Evolutionary conservation across 2,888 invertebrate genomes (phyloP).

Genomic region (Dorcus parallelipipedus): DNA sequence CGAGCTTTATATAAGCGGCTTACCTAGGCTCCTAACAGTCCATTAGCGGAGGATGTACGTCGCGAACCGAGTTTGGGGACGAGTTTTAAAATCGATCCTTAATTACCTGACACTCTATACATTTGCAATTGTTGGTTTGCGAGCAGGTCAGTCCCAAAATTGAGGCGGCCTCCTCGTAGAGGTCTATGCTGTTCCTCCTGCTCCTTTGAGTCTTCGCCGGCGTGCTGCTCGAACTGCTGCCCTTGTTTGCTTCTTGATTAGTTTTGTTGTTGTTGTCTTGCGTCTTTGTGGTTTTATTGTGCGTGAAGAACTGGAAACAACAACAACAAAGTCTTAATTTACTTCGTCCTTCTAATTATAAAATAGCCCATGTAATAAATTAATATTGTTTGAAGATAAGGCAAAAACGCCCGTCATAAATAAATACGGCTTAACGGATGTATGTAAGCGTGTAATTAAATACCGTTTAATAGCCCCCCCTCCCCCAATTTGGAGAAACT

Average conservation of each 20-base stretch:
- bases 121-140: constrained; percentile 47
- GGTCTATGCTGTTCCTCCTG: constrained; percentile 42
- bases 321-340: not conserved
- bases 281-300: constrained; percentile 31
- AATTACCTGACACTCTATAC: constrained; percentile 47
- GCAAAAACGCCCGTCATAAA: too few species aligned
- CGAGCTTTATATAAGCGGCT: constrained; percentile 5
- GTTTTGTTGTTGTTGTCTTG: constrained; percentile 21
- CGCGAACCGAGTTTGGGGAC: too few species aligned
- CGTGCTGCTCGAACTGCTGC: constrained; percentile 8
- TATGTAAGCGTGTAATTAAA: too few species aligned
- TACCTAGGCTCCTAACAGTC: not conserved
- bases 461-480: too few species aligned
- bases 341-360: not conserved
- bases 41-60: too few species aligned
- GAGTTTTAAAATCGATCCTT: not conserved
- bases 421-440: too few species aligned
- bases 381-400: too few species aligned
- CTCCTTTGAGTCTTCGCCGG: constrained; percentile 26
- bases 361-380: too few species aligned
- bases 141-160: constrained; percentile 46
- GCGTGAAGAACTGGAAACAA: constrained; percentile 39
- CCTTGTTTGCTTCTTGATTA: constrained; percentile 18
- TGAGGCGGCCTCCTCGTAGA: constrained; percentile 46
- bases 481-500: too few species aligned